Conservation (phyloP, 2,113 vertebrate genomes). For the Hippocampus mohnikei region DNA sequence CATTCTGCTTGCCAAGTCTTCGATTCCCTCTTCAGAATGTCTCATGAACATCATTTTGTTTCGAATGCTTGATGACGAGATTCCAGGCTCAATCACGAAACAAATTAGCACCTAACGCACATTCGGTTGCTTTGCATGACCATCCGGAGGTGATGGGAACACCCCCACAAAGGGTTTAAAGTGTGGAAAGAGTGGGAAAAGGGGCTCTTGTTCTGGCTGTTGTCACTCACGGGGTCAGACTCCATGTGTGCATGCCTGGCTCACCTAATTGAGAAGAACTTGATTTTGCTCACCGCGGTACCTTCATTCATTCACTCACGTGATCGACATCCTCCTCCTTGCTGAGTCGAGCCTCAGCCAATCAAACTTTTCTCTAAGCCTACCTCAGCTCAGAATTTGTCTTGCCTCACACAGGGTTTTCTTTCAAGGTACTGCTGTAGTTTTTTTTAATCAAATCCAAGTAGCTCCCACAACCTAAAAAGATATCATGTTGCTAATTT, state of each 20-base stretch:
- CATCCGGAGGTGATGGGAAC: constrained; percentile 32
- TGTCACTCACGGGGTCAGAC: constrained; percentile 53
- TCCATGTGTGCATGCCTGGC: constrained; percentile 27
- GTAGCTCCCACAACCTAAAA: constrained; percentile 52
- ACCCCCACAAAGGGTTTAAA: constrained; percentile 9
- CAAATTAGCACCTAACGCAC: constrained; percentile 3
- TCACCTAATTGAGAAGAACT: constrained; percentile 25
- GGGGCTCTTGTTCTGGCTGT: constrained; percentile 24
- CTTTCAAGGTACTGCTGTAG: constrained; percentile 71
- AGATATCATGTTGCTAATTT: constrained; percentile 33
- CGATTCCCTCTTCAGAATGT: neutral
- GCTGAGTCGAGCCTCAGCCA: constrained; percentile 56
- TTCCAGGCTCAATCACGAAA: constrained; percentile 10
- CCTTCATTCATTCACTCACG: constrained; percentile 32
- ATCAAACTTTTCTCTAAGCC: constrained; percentile 66
- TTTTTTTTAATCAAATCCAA: constrained; percentile 38
- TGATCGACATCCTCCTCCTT: constrained; percentile 41
- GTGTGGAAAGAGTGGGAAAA: neutral
- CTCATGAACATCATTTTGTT: neutral
- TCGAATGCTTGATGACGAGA: neutral
- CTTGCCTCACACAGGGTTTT: constrained; percentile 46
- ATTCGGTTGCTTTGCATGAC: constrained; percentile 20
- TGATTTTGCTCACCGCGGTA: constrained; percentile 55
- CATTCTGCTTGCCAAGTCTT: constrained; percentile 40
- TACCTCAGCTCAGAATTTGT: constrained; percentile 77